Evolutionary conservation across 2,113 vertebrate species (phyloP), one percentile per base, ranked within the genome.

Genomic region (Strix aluco): DNA sequence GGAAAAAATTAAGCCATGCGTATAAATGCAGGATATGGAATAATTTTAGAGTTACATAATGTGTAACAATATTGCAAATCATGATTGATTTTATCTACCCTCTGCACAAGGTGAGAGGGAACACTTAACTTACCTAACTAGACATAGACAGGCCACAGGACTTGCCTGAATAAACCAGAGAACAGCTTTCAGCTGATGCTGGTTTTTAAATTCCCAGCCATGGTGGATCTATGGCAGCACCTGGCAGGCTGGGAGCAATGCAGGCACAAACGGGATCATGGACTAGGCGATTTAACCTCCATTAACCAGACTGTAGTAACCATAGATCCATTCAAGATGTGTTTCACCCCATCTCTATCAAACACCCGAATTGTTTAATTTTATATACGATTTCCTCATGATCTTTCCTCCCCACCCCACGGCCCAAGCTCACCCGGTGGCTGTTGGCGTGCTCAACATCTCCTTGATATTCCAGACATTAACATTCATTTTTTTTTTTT

Each of bases 391-490:
- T 54, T 66, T 73, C 40, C 46, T 67, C 59, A 9, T 0, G 0
- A 4, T 32, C 40, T 23, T 23, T 36, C 34, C 10, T 46, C 70
- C 61, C 7, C 4, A 5, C 8, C 36, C 40, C 6, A 1, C 0
- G 2, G 47, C 65, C 46, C 55, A 30, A 11, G 49, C 96, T 97
- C 51, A 99, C 99, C 98, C 98, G 1, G 94, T 94, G 93, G 97
- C 97, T 67, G 97, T 93, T 0, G 99, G 98, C 40, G 98, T 98
- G 94, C 83, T 99, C 94, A 99, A 91, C 97, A 99, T 98, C 79
- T 99, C 99, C 97, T 99, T 99, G 86, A 99, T 98, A 94, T 98
- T 99, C 98, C 98, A 99, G 36, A 98, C 16, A 17, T 99, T 99
- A 55, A 98, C 95, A 95, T 98, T 99, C 99, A 99, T 47, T 47